These are phyloP conservation scores for Mnemiopsis leidyi DNA, from an alignment of 37 sponge, comb jelly and placozoan genomes.

Conservation along the genomic window DNA sequence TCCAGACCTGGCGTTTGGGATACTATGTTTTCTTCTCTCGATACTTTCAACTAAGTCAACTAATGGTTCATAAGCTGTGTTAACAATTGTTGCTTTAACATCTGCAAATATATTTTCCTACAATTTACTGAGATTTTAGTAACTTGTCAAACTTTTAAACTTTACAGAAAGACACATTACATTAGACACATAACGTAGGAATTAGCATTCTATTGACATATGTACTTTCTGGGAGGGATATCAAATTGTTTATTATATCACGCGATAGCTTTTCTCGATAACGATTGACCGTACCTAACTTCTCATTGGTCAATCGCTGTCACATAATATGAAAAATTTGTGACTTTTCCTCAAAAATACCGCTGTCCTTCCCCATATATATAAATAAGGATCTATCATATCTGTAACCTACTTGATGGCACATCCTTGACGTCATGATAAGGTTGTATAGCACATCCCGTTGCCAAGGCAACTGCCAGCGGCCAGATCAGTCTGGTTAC, in stretches of 20 bases:
- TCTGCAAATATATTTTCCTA: slow-evolving; percentile 3
- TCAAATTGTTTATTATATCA: too few species aligned
- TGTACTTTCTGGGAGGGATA: too few species aligned
- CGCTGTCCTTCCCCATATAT: too few species aligned
- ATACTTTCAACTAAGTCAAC: background rate
- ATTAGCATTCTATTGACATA: too few species aligned
- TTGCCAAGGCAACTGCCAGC: background rate
- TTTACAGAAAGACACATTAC: background rate
- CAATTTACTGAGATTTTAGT: too few species aligned
- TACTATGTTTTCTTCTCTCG: background rate
- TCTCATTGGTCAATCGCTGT: too few species aligned
- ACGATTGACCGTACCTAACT: too few species aligned
- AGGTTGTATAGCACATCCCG: background rate
- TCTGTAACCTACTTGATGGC: background rate
- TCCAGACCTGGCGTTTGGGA: background rate
- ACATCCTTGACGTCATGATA: background rate
- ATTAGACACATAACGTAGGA: too few species aligned
- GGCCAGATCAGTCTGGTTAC: background rate
- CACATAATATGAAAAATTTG: too few species aligned
- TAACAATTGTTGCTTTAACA: background rate
- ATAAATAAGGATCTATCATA: too few species aligned
- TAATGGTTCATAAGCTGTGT: background rate
- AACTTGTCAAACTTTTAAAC: background rate
- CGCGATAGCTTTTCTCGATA: too few species aligned
- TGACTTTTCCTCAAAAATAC: too few species aligned